Evolutionary conservation across 2,888 invertebrate genomes (phyloP), one percentile per base, ranked within the genome.

Genomic region (Laothoe populi): DNA sequence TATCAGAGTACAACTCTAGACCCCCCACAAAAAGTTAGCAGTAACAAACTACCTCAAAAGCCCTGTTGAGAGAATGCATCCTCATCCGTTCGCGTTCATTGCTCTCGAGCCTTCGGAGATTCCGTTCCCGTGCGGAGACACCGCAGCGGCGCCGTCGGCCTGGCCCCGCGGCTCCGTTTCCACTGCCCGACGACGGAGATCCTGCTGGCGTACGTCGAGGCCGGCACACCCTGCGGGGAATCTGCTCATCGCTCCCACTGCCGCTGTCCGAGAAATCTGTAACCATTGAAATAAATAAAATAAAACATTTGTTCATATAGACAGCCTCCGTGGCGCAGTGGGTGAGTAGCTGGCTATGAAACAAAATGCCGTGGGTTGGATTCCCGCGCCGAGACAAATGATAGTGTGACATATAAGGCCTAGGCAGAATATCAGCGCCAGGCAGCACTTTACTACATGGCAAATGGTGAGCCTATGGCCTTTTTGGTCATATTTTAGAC

Each of bases 31-130:
- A n/a, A n/a, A n/a, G n/a, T n/a, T n/a, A n/a, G n/a, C n/a, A n/a
- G n/a, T 5, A 4, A 11, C 8, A 7, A 68, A 86, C 82, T 85
- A 96, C 97, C 94, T 97, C 96, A 86, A 98, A 98, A 16, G 98
- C 98, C 80, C 97, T 96, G 83, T 98, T 98, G 63, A 98, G 94
- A 60, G 96, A 96, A 85, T 98, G 98, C 98, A 98, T 98, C 74
- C 98, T 94, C 96, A 97, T 97, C 63, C 98, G 93, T 87, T 98
- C 98, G 60, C 98, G 93, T 84, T 98, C 98, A 85, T 98, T 98
- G 86, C 97, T 97, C 88, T 98, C 98, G 60, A 98, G 93, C 63
- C 98, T 94, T 59, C 98, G 94, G 64, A 97, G 90, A 87, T 98
- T 98, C 67, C 98, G 93, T 81, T 98, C 98, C 62, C 97, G 94